Percentiles rank a stretch among this genome's conserved stretches.
Evolutionary conservation across 2,113 vertebrate species (phyloP).

Genomic region (Vidua macroura): DNA sequence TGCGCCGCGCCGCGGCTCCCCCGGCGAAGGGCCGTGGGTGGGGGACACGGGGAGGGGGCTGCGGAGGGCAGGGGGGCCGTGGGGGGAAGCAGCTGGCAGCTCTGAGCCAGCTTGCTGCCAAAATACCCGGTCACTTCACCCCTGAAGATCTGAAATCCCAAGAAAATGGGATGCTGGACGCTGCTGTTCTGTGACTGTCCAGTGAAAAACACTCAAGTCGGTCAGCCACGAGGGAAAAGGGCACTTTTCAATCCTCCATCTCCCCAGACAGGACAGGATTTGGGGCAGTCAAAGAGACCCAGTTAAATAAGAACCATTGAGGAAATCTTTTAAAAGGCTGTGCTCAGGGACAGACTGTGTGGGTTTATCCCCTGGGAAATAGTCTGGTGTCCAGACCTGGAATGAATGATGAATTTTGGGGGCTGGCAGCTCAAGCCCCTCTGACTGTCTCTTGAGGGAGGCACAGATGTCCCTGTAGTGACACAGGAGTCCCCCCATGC

Average conservation of each 20-base stretch:
- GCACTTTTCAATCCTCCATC: accelerated
- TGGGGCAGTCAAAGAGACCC: background rate
- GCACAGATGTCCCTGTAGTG: background rate
- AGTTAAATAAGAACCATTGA: background rate
- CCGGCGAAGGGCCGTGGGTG: background rate
- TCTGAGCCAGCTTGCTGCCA: background rate
- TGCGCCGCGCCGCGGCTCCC: background rate
- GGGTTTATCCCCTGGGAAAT: background rate
- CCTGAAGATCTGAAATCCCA: background rate
- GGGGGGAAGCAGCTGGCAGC: background rate
- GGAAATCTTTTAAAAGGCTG: background rate
- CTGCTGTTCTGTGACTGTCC: accelerated
- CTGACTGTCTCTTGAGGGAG: background rate
- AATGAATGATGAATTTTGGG: background rate
- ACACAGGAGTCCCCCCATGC: accelerated
- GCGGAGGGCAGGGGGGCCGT: accelerated
- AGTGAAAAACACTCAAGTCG: background rate
- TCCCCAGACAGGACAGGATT: background rate
- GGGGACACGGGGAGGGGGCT: background rate
- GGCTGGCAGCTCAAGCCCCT: background rate
- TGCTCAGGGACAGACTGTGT: background rate
- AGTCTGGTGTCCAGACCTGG: background rate
- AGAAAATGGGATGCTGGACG: background rate
- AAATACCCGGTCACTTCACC: accelerated
- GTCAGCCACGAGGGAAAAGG: background rate